Conservation (phyloP, 2,113 vertebrate genomes). For the Amia ocellicauda region DNA sequence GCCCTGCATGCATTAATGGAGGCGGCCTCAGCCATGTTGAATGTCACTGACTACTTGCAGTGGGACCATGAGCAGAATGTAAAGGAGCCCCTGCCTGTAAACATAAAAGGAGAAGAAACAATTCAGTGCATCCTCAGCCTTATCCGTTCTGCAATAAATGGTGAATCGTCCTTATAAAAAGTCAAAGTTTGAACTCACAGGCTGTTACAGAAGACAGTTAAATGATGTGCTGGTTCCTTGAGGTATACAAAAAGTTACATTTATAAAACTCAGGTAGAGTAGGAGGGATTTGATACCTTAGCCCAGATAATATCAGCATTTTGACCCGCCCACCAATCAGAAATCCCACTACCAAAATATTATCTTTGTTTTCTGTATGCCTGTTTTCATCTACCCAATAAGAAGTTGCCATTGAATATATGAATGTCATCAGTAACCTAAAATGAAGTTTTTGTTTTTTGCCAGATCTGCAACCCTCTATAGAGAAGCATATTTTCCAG, state of each 20-base stretch:
- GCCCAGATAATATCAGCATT: no score
- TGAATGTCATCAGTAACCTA: no score
- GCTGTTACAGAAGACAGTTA: no score
- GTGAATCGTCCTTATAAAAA: slow-evolving; percentile 5
- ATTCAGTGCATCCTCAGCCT: slow-evolving; percentile 16
- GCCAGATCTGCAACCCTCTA: slow-evolving; percentile 13
- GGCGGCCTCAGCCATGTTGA: slow-evolving; percentile 11
- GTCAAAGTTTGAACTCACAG: not conserved
- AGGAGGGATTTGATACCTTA: no score
- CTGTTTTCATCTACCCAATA: no score
- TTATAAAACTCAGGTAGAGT: no score
- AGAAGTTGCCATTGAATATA: no score
- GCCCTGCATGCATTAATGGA: slow-evolving; percentile 10
- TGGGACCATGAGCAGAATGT: slow-evolving; percentile 21
- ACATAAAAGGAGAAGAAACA: slow-evolving; percentile 8
- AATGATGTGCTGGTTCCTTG: no score
- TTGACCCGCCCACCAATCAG: no score
- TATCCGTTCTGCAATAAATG: slow-evolving; percentile 14
- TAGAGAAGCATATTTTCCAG: slow-evolving; percentile 25
- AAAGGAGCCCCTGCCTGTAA: slow-evolving; percentile 13
- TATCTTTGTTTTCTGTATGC: no score
- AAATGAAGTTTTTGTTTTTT: not conserved
- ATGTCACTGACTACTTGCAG: slow-evolving; percentile 8
- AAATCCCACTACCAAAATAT: no score
- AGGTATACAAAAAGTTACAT: no score